phyloP scores from a whole-genome alignment of 2,113 vertebrate genomes.

The Pygoscelis antarcticus region DNA sequence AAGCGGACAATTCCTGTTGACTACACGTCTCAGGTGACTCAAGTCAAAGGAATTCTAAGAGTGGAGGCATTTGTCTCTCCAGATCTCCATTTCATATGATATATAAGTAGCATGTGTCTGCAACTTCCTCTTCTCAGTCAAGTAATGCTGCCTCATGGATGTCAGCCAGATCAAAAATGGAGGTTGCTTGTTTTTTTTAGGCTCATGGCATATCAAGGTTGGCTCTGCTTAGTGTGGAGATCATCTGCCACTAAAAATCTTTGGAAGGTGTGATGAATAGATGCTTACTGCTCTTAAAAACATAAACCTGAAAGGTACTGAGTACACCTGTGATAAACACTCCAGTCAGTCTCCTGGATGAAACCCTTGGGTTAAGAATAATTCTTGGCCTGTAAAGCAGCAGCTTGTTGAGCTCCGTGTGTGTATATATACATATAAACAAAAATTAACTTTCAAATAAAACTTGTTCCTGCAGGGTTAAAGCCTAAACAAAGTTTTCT shows the following conservation, averaged over 20 bases:
- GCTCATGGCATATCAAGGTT: neutral
- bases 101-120: constrained; percentile 35
- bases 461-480: constrained; percentile 28
- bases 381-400: neutral
- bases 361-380: neutral
- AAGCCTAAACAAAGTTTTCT: constrained; percentile 14
- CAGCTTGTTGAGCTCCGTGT: neutral
- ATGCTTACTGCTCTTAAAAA: neutral
- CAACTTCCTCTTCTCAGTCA: constrained; percentile 29
- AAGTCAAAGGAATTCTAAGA: constrained; percentile 33
- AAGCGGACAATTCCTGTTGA: constrained; percentile 10
- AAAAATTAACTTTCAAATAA: constrained; percentile 26
- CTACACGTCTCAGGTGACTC: constrained; percentile 33
- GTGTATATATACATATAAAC: neutral
- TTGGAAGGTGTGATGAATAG: neutral
- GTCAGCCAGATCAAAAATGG: constrained; percentile 23
- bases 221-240: neutral
- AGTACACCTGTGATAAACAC: neutral
- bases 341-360: neutral
- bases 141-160: constrained; percentile 10
- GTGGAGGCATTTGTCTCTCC: constrained; percentile 42
- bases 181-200: neutral
- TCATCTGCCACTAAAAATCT: neutral
- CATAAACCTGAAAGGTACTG: neutral
- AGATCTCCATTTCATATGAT: constrained; percentile 30